Percentiles rank a stretch among this genome's conserved stretches.
These are phyloP conservation scores for Helicolenus hilgendorfi DNA, from an alignment of 2,797 vertebrate genomes.

Conservation along the genomic window DNA sequence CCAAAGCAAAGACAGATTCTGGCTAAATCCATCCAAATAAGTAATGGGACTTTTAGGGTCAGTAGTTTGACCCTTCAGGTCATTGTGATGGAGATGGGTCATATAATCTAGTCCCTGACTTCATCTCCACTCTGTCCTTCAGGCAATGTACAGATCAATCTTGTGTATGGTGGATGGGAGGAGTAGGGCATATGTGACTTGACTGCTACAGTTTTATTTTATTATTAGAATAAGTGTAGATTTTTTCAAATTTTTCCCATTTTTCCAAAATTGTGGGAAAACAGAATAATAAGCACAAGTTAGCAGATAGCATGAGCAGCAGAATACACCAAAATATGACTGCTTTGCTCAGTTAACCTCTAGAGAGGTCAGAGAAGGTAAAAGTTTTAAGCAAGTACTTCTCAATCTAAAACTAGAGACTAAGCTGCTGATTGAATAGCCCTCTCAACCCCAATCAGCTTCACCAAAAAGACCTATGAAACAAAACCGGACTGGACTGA, in stretches of 20 bases:
- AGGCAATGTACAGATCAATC: slow-evolving; percentile 38
- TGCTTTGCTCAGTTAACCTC: background rate
- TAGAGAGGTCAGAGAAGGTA: background rate
- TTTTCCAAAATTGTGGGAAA: background rate
- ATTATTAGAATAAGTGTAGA: background rate
- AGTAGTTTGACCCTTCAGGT: slow-evolving; percentile 41
- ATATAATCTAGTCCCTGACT: slow-evolving; percentile 27
- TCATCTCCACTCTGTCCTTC: slow-evolving; percentile 25
- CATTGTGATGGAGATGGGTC: slow-evolving; percentile 35
- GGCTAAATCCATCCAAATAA: slow-evolving; percentile 44
- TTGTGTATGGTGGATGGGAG: background rate
- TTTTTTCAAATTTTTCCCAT: background rate
- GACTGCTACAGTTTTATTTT: background rate
- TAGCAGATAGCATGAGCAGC: background rate
- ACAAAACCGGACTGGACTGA: background rate
- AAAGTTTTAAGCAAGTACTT: background rate
- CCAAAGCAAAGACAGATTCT: slow-evolving; percentile 31
- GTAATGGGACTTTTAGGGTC: slow-evolving; percentile 43
- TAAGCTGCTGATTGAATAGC: slow-evolving; percentile 32
- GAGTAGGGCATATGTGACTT: background rate
- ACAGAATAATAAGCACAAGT: background rate
- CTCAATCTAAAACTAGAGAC: background rate
- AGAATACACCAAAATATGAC: background rate
- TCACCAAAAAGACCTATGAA: slow-evolving; percentile 3
- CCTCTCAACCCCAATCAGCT: slow-evolving; percentile 24